These are phyloP conservation scores for Sicus ferrugineus DNA, from an alignment of 2,888 invertebrate genomes.

Conservation along the genomic window DNA sequence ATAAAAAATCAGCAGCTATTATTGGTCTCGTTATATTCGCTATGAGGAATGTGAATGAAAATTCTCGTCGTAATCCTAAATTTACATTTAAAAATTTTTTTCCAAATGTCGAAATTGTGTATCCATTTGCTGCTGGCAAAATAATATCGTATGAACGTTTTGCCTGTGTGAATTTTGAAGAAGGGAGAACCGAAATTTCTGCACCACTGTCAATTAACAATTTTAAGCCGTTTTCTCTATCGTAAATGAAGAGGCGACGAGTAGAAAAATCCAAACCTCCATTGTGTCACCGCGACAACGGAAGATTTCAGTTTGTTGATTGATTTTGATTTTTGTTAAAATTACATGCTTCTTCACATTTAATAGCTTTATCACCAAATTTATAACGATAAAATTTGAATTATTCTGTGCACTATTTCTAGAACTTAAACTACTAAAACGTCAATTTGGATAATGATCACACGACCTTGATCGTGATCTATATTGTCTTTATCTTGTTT, in stretches of 20 bases:
- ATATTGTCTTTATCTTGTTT: not conserved
- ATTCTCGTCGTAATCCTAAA: not conserved
- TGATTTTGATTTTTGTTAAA: not conserved
- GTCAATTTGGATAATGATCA: too few relatives aligned
- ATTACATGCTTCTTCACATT: not conserved
- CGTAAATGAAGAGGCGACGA: not conserved
- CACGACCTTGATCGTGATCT: too few relatives aligned
- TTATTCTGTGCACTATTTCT: too few relatives aligned
- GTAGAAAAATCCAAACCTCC: not conserved
- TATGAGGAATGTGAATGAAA: not conserved
- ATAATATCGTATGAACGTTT: not conserved
- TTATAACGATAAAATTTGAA: too few relatives aligned
- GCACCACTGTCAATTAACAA: slow-evolving; percentile 15
- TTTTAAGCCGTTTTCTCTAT: not conserved
- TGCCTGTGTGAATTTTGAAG: not conserved
- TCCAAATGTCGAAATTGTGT: not conserved
- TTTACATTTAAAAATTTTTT: slow-evolving; percentile 7
- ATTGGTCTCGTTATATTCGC: slow-evolving; percentile 9
- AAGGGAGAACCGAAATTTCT: slow-evolving; percentile 13
- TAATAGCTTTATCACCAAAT: not conserved
- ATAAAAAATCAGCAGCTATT: not conserved
- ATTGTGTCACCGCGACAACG: not conserved
- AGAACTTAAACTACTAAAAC: too few relatives aligned
- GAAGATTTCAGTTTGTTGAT: not conserved
- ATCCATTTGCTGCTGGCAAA: not conserved